phyloP scores from a whole-genome alignment of 2,797 vertebrate genomes.

The Labroides dimidiatus region DNA sequence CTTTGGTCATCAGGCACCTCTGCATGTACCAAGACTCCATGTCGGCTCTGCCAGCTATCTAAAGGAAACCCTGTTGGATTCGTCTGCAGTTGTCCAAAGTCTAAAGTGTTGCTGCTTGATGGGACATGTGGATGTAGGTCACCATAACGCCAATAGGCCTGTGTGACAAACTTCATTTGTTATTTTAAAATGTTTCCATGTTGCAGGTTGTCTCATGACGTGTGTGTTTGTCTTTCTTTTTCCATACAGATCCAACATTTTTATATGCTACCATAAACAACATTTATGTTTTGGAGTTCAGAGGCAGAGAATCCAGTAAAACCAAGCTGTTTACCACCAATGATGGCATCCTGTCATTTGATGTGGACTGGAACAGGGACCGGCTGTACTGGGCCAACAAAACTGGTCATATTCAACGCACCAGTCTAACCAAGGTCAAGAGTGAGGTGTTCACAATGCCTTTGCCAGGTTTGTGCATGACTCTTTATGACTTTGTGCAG shows the following conservation, averaged over 20 bases:
- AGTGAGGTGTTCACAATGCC: conserved; percentile 78
- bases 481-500: background rate
- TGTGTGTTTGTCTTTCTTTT: background rate
- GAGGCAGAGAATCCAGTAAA: conserved; percentile 56
- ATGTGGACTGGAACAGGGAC: conserved; percentile 88
- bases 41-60: conserved; percentile 88
- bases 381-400: conserved; percentile 88
- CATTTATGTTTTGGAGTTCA: conserved; percentile 84
- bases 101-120: conserved; percentile 82
- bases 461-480: conserved; percentile 79
- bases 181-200: background rate
- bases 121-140: conserved; percentile 87
- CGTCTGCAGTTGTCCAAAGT: conserved; percentile 87
- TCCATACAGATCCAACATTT: conserved; percentile 82
- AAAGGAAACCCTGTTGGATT: conserved; percentile 83
- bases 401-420: conserved; percentile 82
- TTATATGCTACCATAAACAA: conserved; percentile 74
- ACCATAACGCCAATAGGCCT: background rate
- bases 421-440: conserved; percentile 64
- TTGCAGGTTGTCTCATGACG: background rate
- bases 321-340: conserved; percentile 76
- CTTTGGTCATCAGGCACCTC: conserved; percentile 61
- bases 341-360: conserved; percentile 84
- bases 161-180: no score
- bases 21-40: conserved; percentile 80